These are phyloP conservation scores for Corythoichthys haematopterus DNA, from an alignment of 2,113 vertebrate genomes.

Conservation along the genomic window DNA sequence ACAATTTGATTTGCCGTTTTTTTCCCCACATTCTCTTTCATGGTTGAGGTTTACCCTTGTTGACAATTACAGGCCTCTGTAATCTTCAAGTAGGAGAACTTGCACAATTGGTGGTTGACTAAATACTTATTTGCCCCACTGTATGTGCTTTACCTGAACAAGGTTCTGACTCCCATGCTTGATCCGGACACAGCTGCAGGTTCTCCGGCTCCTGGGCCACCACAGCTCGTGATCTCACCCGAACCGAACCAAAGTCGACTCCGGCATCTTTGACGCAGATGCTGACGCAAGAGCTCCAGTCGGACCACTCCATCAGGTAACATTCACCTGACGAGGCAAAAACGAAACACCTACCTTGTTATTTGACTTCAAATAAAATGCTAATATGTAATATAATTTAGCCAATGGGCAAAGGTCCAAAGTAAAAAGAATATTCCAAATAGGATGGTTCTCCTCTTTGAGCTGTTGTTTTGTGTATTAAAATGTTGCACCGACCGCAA, in stretches of 20 bases:
- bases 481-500: neutral
- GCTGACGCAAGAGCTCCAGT: constrained; percentile 89
- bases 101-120: too few species aligned
- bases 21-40: too few species aligned
- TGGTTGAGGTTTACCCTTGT: too few species aligned
- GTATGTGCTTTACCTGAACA: constrained; percentile 74
- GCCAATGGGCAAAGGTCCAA: neutral
- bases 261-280: constrained; percentile 87
- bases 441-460: neutral
- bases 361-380: neutral
- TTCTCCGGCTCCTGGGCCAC: constrained; percentile 91
- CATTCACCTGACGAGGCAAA: constrained; percentile 80
- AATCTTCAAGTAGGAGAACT: too few species aligned
- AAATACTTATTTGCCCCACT: too few species aligned
- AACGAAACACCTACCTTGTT: neutral
- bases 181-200: constrained; percentile 88
- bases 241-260: constrained; percentile 83
- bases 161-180: constrained; percentile 83
- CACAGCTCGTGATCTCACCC: constrained; percentile 86
- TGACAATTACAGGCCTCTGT: too few species aligned
- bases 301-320: constrained; percentile 94
- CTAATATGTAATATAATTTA: neutral
- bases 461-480: neutral
- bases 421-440: neutral
- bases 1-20: too few species aligned